Conservation (phyloP, 2,113 vertebrate species). For the Chauna torquata region DNA sequence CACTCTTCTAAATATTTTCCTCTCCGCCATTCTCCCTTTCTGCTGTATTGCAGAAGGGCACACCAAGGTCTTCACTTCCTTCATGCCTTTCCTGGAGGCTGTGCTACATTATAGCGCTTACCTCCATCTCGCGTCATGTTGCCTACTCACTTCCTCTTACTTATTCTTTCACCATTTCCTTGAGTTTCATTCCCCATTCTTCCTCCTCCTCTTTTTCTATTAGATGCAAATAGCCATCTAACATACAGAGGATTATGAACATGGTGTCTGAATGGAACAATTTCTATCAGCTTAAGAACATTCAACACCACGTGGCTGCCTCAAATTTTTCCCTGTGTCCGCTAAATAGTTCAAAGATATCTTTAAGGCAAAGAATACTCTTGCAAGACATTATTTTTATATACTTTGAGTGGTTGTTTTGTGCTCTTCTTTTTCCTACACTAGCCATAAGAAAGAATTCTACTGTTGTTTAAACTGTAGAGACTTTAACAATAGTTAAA, state of each 20-base stretch:
- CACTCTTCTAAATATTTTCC: neutral
- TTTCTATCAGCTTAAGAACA: neutral
- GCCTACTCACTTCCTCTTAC: neutral
- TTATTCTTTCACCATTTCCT: neutral
- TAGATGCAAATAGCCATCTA: neutral
- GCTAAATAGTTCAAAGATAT: neutral
- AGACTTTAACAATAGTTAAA: neutral
- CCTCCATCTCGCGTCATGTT: neutral
- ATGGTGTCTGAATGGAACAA: neutral
- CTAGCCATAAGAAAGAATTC: neutral
- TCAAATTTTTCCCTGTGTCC: neutral
- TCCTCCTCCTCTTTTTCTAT: neutral
- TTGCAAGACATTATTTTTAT: neutral
- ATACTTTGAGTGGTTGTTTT: neutral
- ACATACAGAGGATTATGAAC: neutral
- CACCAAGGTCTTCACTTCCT: neutral
- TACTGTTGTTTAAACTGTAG: neutral
- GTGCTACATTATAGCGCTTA: neutral
- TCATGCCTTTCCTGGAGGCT: neutral
- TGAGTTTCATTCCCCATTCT: neutral
- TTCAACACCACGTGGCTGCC: fast-evolving
- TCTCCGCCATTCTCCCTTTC: neutral
- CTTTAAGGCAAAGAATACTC: neutral
- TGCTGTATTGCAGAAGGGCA: neutral
- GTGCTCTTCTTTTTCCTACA: neutral